Conservation (phyloP, 2,888 invertebrate genomes). For the Myathropa florea region DNA sequence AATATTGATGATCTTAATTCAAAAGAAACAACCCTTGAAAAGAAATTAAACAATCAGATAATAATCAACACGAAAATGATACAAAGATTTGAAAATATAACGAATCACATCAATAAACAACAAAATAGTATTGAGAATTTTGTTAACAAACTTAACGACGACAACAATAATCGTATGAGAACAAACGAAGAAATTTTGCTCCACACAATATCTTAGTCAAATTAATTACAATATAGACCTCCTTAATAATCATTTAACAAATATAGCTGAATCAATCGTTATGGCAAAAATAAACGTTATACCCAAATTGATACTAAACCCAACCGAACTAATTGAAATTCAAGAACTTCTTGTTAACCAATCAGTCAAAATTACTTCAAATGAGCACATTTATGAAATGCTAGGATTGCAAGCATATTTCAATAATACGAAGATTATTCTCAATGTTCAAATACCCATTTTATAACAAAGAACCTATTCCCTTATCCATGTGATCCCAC, state of each 20-base stretch:
- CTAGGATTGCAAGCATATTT: neutral
- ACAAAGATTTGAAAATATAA: constrained; percentile 38
- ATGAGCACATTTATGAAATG: constrained; percentile 1
- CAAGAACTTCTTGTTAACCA: neutral
- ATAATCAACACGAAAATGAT: constrained; percentile 11
- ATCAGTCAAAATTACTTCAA: neutral
- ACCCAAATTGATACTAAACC: constrained; percentile 29
- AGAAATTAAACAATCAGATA: constrained; percentile 1
- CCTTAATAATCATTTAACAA: constrained; percentile 2
- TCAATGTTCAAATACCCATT: neutral
- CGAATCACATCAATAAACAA: constrained; percentile 25
- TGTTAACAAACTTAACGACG: neutral
- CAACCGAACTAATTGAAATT: neutral
- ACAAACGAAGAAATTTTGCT: neutral
- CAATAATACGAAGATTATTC: constrained; percentile 3
- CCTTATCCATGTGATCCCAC: constrained; percentile 20
- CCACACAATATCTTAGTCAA: constrained; percentile 14
- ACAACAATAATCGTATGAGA: neutral
- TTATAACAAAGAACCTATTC: neutral
- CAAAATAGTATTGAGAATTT: neutral
- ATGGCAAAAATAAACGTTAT: constrained; percentile 13
- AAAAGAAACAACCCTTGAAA: constrained; percentile 10
- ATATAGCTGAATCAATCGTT: constrained; percentile 16
- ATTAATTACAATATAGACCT: constrained; percentile 28
- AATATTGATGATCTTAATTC: neutral